Evolutionary conservation across 2,113 vertebrate species (phyloP).

Genomic region (Synodontis membranacea): DNA sequence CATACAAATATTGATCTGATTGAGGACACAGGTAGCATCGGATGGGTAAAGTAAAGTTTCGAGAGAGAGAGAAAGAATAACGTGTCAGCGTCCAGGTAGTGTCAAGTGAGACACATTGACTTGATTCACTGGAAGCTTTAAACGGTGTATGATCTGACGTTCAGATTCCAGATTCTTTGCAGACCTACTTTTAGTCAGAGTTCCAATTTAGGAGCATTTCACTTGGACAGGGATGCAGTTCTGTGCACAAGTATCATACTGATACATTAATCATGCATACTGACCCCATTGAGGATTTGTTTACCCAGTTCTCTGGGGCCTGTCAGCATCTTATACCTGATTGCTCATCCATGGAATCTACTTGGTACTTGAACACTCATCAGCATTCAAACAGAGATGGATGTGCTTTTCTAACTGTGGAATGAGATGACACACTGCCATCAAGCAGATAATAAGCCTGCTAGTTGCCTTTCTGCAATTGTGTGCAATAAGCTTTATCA

Average conservation of each 20-base stretch:
- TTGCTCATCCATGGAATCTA: constrained; percentile 26
- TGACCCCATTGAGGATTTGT: constrained; percentile 32
- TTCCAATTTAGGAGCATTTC: neutral
- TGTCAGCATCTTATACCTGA: constrained; percentile 31
- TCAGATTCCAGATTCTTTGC: neutral
- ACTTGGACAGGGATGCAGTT: neutral
- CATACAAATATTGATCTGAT: neutral
- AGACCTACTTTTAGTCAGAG: too few species aligned
- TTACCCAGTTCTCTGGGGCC: neutral
- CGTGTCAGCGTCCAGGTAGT: neutral
- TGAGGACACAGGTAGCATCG: neutral
- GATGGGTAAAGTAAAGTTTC: neutral
- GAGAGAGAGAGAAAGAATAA: neutral
- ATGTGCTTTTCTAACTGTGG: constrained; percentile 32
- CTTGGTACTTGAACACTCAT: constrained; percentile 32
- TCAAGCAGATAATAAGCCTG: constrained; percentile 41
- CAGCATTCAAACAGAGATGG: constrained; percentile 34
- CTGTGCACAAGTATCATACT: neutral
- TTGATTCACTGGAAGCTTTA: neutral
- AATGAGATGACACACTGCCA: constrained; percentile 34
- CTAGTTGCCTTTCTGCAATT: constrained; percentile 27
- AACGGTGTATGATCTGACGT: neutral
- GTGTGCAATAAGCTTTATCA: constrained; percentile 32
- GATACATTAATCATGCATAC: constrained; percentile 7
- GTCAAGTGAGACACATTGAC: neutral